Base-by-base conservation (phyloP, 2,797 vertebrate species). In the Hypotaenidia okinawae region DNA sequence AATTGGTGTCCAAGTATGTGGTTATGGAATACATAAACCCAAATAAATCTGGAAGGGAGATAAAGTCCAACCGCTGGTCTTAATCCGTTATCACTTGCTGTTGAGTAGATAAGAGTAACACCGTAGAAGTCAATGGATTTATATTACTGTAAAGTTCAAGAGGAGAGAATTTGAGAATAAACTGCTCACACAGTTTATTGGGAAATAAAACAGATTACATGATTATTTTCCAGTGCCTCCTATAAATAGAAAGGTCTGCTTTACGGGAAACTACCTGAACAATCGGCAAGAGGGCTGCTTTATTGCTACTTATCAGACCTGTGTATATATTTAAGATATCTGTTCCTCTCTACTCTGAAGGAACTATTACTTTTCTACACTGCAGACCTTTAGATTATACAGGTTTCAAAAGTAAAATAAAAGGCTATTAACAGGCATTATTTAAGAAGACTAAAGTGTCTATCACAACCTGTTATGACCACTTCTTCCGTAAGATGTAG, bases 11-110 rank as follows among this genome's bases (percentile, higher is more conserved):
- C 80, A 93, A 62, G 28, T 57, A 43, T 21, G 55, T 59, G 66
- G 92, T 83, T 72, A 87, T 4, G 5, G 39, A 80, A 79, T 22
- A 75, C n/a, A 89, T 8, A 80, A 80, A 87, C 77, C 32, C 64
- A 94, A 94, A 93, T 66, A 61, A 90, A 95, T 51, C 57, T 91
- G 37, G 37, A 87, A 67, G 39, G 33, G 30, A 95, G 66, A 87
- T 75, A 86, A 82, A 30, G 41, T 25, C 84, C 69, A 95, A 32
- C 45, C n/a, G 22, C 78, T 88, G 47, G 33, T 43, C 15, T 84
- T 84, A 80, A 76, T 72, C 72, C 3, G 0, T 73, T 93, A 85
- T 72, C 90, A 72, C 39, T 86, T 75, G 49, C 4, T 75, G 57
- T 22, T 62, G 70, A 49, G 24, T n/a, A 94, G 84, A 55, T 94